These are phyloP conservation scores for Aphis gossypii DNA, from an alignment of 1,140 invertebrate genomes.

Conservation along the genomic window DNA sequence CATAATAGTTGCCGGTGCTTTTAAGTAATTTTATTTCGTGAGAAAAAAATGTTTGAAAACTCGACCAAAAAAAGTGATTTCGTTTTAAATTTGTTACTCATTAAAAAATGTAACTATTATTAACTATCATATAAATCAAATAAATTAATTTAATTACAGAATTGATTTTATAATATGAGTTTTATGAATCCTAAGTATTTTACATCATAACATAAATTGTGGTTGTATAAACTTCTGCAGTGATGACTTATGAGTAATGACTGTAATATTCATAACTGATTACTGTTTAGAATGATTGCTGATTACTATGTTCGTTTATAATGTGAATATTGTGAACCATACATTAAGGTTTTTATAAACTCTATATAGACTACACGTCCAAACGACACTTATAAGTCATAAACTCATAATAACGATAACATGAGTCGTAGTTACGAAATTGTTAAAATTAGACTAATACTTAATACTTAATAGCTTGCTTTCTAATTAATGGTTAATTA, in stretches of 20 bases:
- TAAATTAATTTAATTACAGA: not conserved
- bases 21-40: no score
- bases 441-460: not conserved
- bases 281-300: not conserved
- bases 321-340: not conserved
- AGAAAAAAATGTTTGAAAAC: no score
- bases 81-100: not conserved
- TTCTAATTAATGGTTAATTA: not conserved
- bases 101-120: not conserved
- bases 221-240: not conserved
- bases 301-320: not conserved
- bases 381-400: not conserved
- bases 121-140: not conserved
- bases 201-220: not conserved
- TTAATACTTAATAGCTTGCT: not conserved
- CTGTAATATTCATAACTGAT: not conserved
- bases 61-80: not conserved
- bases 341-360: not conserved
- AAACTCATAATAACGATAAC: not conserved
- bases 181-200: not conserved
- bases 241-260: not conserved
- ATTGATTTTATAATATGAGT: no score
- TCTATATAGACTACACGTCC: not conserved
- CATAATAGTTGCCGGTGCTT: no score
- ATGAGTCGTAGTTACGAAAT: not conserved